Conservation (phyloP, 2,113 vertebrate genomes). For the Numenius arquata region DNA sequence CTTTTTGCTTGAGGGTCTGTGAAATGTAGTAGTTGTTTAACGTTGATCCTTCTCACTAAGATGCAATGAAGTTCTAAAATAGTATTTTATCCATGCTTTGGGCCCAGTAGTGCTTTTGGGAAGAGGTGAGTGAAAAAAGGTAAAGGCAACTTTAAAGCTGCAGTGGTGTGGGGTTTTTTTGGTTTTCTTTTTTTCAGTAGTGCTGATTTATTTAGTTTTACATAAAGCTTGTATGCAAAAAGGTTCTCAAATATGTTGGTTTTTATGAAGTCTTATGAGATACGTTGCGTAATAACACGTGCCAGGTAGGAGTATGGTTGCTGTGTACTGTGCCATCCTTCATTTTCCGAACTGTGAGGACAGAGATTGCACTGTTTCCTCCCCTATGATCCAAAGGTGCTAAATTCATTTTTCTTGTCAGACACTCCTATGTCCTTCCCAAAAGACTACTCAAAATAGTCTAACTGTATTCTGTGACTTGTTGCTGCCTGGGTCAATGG, state of each 20-base stretch:
- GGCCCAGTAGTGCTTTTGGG: not conserved
- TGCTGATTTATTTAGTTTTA: not conserved
- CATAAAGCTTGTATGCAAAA: not conserved
- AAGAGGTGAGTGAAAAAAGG: not conserved
- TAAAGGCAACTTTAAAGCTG: not conserved
- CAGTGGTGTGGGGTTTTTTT: not conserved
- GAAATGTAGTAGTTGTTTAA: not conserved
- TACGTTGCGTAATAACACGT: not conserved
- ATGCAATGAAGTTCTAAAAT: not conserved
- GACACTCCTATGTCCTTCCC: not conserved
- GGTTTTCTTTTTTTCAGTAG: not conserved
- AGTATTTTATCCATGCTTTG: not conserved
- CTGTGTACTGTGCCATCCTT: not conserved
- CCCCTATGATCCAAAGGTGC: not conserved
- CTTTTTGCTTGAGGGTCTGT: not conserved
- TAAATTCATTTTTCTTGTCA: not conserved
- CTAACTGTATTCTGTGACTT: not conserved
- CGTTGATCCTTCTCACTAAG: not conserved
- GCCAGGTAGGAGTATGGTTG: not conserved
- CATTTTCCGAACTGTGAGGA: not conserved
- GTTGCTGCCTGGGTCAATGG: not conserved
- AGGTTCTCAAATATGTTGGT: not conserved
- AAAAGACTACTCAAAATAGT: not conserved
- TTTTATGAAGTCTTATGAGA: not conserved
- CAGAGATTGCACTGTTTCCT: not conserved